Conservation (phyloP, 2,888 invertebrate species). For the Trilocha varians region DNA sequence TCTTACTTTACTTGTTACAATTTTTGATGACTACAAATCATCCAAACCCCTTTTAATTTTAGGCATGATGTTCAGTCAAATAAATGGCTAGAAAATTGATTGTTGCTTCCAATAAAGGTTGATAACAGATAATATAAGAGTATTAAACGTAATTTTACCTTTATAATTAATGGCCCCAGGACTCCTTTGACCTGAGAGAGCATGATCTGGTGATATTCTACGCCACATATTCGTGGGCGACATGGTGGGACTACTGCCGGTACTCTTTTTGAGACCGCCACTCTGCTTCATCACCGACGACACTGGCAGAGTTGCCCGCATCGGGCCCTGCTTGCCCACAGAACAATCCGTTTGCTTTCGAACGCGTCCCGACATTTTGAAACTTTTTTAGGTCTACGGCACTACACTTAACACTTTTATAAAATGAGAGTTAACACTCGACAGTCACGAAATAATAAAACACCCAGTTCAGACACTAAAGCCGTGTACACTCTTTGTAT, state of each 20-base stretch:
- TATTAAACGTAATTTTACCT: no score
- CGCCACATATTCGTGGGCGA: constrained; percentile 80
- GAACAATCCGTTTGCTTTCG: constrained; percentile 80
- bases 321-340: constrained; percentile 75
- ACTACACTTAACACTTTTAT: background rate
- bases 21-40: no score
- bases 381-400: background rate
- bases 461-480: constrained; percentile 46
- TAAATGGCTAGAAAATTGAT: no score
- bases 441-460: constrained; percentile 40
- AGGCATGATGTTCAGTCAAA: no score
- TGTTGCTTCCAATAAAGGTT: no score
- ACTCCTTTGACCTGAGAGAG: constrained; percentile 80
- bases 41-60: no score
- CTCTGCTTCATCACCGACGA: constrained; percentile 80
- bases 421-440: constrained; percentile 24
- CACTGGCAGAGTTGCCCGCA: constrained; percentile 84
- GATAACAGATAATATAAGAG: no score
- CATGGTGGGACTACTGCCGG: constrained; percentile 76
- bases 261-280: constrained; percentile 73
- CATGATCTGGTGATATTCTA: constrained; percentile 79
- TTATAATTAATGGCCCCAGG: constrained; percentile 82
- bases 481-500: constrained; percentile 62
- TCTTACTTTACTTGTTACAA: no score
- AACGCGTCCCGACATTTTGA: constrained; percentile 73